Base-by-base conservation (phyloP, 2,113 vertebrate genomes). In the Phalacrocorax carbo region DNA sequence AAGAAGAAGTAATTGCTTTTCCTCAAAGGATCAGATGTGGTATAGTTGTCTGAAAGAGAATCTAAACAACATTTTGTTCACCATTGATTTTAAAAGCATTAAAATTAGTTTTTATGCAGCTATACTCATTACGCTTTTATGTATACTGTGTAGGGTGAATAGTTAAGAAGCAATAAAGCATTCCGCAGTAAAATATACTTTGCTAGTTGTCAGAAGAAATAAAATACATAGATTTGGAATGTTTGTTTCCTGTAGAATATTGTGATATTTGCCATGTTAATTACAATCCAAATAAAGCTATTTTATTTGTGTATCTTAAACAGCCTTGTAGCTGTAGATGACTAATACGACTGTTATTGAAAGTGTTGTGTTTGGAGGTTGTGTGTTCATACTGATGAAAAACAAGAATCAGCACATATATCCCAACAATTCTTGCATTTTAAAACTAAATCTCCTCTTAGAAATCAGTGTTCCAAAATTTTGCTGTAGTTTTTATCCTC, bases 61-160 rank as follows among this genome's bases (percentile, higher is more conserved):
- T 89, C 88, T 97, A 97, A 97, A 97, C 91, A 96, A 96, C 90
- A 76, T 97, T 96, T 98, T 97, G 90, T 88, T 98, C 96, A 97
- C 94, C 96, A 98, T 98, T 98, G 97, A 94, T 97, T 98, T 98
- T 97, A 97, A 98, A 98, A 98, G 95, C 97, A 96, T 97, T 97
- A 93, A 97, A 98, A 98, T 97, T 97, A 97, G 95, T 96, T 97
- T 95, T 97, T 97, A 96, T 96, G 96, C 85, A 84, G 96, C 97
- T 94, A 88, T 92, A 90, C 92, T 97, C 98, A 98, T 97, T 98
- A 97, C 97, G 85, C 92, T 93, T 96, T 97, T 97, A 96, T 96
- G 81, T 92, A 90, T 96, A 94, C 95, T 81, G 58, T 70, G 97
- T 95, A 82, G 91, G 88, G 79, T 73, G 91, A 97, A 97, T 86